Evolutionary conservation across 1,140 invertebrate genomes (phyloP).

Genomic region (Cotesia glomerata): DNA sequence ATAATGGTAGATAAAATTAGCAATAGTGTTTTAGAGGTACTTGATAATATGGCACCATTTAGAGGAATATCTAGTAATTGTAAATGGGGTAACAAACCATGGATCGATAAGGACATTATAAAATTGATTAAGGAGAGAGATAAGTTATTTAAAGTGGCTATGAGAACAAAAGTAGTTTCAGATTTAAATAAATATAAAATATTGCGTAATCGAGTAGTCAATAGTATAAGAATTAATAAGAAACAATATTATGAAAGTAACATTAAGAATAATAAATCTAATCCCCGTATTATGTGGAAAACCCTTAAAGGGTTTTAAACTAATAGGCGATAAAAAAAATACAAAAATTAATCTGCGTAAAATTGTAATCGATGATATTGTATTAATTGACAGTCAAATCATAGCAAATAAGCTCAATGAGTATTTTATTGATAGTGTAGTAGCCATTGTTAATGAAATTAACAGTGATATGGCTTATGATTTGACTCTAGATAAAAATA

Average conservation of each 20-base stretch:
- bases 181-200: constrained; percentile 3
- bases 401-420: constrained; percentile 2
- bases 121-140: not conserved
- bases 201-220: not conserved
- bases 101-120: not conserved
- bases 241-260: constrained; percentile 20
- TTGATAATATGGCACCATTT: not conserved
- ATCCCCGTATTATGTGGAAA: constrained; percentile 22
- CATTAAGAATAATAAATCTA: constrained; percentile 13
- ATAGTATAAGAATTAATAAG: not conserved
- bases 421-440: constrained; percentile 16
- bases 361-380: not conserved
- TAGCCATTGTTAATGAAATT: not conserved
- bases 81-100: not conserved
- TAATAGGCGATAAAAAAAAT: constrained; percentile 16
- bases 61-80: not conserved
- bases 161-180: not conserved
- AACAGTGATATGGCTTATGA: not conserved
- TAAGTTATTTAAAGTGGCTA: not conserved
- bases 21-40: not conserved
- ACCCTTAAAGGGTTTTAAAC: constrained; percentile 12
- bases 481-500: not conserved
- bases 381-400: not conserved
- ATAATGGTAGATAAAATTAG: not conserved
- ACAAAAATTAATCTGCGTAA: not conserved